These are phyloP conservation scores for Maccullochella peelii DNA, from an alignment of 2,113 vertebrate species.

Conservation along the genomic window DNA sequence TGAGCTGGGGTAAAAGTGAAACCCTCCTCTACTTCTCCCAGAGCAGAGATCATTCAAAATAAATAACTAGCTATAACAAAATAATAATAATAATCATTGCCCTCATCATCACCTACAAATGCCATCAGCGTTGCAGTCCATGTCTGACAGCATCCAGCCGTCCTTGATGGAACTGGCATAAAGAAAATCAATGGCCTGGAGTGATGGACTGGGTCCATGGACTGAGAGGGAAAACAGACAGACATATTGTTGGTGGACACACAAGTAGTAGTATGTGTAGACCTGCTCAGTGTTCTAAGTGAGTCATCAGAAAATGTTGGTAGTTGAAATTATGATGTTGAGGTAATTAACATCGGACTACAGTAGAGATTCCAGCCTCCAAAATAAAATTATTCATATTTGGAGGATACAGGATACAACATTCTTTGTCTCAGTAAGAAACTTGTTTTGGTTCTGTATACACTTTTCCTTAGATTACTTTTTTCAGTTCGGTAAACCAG, in stretches of 20 bases:
- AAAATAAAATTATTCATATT: neutral
- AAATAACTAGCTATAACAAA: no score
- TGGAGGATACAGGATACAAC: neutral
- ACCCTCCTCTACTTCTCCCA: no score
- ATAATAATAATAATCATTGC: conserved; percentile 11
- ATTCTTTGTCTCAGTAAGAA: no score
- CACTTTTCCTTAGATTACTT: no score
- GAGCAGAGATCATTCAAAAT: no score
- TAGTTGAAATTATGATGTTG: neutral
- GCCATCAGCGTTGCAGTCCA: conserved; percentile 71
- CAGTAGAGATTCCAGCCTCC: neutral
- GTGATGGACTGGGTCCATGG: conserved; percentile 90
- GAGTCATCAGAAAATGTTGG: no score
- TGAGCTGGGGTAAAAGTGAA: no score
- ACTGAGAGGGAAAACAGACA: conserved; percentile 63
- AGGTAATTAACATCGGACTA: neutral
- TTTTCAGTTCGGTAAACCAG: no score
- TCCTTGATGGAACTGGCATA: conserved; percentile 98
- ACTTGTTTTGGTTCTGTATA: no score
- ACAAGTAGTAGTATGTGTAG: no score
- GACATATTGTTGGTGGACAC: no score
- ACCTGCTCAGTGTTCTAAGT: no score
- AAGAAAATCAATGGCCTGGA: conserved; percentile 98
- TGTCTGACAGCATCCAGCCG: conserved; percentile 84
- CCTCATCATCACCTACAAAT: conserved; percentile 58